A percentile compares a stretch with the other conserved stretches of the same genome.
Conservation (phyloP, 2,888 invertebrate species). For the Zygothrica quintamaculata region DNA sequence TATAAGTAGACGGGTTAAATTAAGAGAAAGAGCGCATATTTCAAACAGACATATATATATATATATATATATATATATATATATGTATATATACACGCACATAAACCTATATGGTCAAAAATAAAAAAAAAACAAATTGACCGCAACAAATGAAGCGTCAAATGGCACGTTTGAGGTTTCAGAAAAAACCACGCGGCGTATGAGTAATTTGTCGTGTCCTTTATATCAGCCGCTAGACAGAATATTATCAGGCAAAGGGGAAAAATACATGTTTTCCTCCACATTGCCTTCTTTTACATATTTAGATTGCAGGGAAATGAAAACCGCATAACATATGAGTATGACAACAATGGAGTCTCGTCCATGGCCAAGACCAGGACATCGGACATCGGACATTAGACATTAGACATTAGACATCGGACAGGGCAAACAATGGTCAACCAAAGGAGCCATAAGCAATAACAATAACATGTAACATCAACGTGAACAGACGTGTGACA, state of each 20-base stretch:
- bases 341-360: constrained; percentile 49
- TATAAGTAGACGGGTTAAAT: constrained; percentile 56
- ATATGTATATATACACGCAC: not conserved
- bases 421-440: constrained; percentile 26
- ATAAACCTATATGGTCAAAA: no score
- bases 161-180: constrained; percentile 24
- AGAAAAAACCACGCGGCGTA: constrained; percentile 26
- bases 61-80: not conserved
- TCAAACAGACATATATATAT: constrained; percentile 20
- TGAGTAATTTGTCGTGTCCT: constrained; percentile 42
- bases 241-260: constrained; percentile 15
- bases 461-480: constrained; percentile 40
- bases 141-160: constrained; percentile 47
- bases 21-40: constrained; percentile 50
- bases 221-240: constrained; percentile 23
- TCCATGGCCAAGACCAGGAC: constrained; percentile 3
- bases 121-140: not conserved
- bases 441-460: constrained; percentile 8
- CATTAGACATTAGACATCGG: not conserved
- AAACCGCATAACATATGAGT: constrained; percentile 15
- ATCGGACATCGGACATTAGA: not conserved
- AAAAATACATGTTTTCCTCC: not conserved
- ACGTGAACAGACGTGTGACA: constrained; percentile 37
- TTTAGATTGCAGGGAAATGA: constrained; percentile 11
- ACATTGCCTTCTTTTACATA: not conserved